Evolutionary conservation across 2,888 invertebrate species (phyloP), one percentile per base, ranked within the genome.

Genomic region (Eupithecia dodoneata): DNA sequence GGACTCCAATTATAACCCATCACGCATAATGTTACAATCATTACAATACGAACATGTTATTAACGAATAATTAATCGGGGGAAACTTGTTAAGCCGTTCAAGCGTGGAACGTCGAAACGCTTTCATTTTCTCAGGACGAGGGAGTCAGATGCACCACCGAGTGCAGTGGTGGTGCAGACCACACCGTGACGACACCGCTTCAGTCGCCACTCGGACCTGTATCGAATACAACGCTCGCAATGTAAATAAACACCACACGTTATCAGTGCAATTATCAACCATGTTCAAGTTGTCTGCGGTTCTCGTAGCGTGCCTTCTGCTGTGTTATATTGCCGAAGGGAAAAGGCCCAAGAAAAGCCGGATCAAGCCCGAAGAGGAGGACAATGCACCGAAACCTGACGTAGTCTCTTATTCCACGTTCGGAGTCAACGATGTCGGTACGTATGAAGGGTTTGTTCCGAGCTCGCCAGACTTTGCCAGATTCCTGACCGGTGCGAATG

Each of bases 71-170:
- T 93, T 92, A 89, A 90, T 90, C 88, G 88, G 85, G 90, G 92
- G 91, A 93, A 94, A 94, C 88, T 93, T 88, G 89, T 90, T 82
- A 87, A 87, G 88, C 87, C 86, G 85, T 84, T 88, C 85, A 89
- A 90, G 92, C 94, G 91, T 94, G 90, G 90, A 89, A 88, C 73
- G 55, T 67, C 73, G 66, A 74, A 78, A 72, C 92, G 91, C 94
- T 95, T 95, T 95, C 94, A 89, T 92, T 95, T 94, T 94, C 94
- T 87, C 88, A 91, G 93, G 93, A 90, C 89, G 83, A 85, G 85
- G 86, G 88, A 83, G 82, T 80, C 81, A 85, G 83, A 85, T 83
- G 84, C 82, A 81, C 84, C 82, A 74, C 76, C 63, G 71, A 76
- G 55, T 59, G 79, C 73, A 74, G 69, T 52, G 75, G 71, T 78